Evolutionary conservation across 2,797 vertebrate genomes (phyloP).

Genomic region (Hapalemur alaotrensis): DNA sequence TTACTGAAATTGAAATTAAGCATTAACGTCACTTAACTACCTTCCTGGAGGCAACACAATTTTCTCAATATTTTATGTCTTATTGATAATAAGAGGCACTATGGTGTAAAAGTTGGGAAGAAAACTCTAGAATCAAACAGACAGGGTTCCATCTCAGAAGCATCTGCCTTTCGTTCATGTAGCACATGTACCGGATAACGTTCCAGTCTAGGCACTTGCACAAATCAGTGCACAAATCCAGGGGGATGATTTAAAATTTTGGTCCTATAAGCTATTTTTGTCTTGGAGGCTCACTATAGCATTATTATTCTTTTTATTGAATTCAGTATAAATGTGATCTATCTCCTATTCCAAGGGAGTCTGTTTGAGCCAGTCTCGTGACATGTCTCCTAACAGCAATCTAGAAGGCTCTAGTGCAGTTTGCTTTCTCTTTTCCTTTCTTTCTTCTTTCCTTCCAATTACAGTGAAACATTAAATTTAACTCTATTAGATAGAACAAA

Average conservation of each 20-base stretch:
- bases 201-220: neutral
- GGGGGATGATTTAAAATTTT: neutral
- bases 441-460: neutral
- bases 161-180: neutral
- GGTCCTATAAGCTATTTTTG: neutral
- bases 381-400: neutral
- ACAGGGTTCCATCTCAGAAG: neutral
- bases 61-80: constrained; percentile 7
- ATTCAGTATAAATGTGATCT: neutral
- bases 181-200: neutral
- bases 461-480: constrained; percentile 49
- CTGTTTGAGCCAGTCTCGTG: neutral
- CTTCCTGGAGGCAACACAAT: neutral
- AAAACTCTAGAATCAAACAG: neutral
- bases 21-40: neutral
- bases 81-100: neutral
- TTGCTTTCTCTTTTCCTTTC: neutral
- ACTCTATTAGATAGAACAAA: neutral
- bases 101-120: neutral
- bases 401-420: neutral
- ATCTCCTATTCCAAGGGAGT: neutral
- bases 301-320: neutral
- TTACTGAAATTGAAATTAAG: constrained; percentile 19
- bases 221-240: neutral
- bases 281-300: neutral